A percentile compares a stretch with the other conserved stretches of the same genome.
phyloP scores from a whole-genome alignment of 2,797 vertebrate genomes.

The Poeciliopsis presidionis region DNA sequence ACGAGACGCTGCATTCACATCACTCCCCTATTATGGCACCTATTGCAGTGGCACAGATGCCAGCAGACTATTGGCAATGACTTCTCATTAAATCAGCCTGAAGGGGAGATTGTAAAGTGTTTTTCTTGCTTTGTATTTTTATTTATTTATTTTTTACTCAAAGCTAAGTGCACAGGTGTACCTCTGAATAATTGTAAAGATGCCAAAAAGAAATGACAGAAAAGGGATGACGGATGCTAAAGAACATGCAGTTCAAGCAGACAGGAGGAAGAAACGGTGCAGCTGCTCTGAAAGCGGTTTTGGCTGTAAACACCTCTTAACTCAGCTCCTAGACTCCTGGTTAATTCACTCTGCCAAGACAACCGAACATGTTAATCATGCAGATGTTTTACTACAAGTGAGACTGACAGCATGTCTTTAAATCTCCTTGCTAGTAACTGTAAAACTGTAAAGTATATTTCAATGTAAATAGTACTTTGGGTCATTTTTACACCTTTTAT shows the following conservation, averaged over 20 bases:
- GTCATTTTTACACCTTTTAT: conserved; percentile 81
- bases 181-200: conserved; percentile 69
- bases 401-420: conserved; percentile 62
- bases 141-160: conserved; percentile 54
- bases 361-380: conserved; percentile 35
- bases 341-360: conserved; percentile 37
- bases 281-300: conserved; percentile 68
- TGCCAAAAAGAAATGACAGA: conserved; percentile 48
- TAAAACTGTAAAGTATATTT: conserved; percentile 85
- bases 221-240: conserved; percentile 48
- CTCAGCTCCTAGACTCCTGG: conserved; percentile 43
- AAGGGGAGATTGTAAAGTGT: conserved; percentile 68
- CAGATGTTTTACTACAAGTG: conserved; percentile 45
- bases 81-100: conserved; percentile 57
- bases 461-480: conserved; percentile 82
- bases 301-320: conserved; percentile 29
- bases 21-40: conserved; percentile 64
- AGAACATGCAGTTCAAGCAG: conserved; percentile 62
- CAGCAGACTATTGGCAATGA: conserved; percentile 56
- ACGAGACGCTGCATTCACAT: conserved; percentile 79
- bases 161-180: conserved; percentile 65
- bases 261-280: conserved; percentile 47
- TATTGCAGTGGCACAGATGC: conserved; percentile 51
- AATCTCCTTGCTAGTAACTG: conserved; percentile 73
- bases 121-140: conserved; percentile 52